These are phyloP conservation scores for Halictus ligatus DNA, from an alignment of 2,888 invertebrate species.

Conservation along the genomic window DNA sequence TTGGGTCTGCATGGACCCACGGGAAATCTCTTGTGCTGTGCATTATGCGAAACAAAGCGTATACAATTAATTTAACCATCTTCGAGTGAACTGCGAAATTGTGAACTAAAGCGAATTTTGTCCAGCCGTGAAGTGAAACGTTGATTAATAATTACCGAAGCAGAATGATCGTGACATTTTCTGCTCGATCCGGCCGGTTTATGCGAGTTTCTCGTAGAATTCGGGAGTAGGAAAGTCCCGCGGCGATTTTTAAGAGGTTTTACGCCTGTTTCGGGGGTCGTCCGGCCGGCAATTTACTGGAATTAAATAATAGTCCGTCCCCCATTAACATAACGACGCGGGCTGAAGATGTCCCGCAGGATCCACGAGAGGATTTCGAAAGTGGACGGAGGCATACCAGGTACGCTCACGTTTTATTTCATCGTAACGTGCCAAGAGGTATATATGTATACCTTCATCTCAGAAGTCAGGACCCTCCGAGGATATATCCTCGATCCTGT, in stretches of 20 bases:
- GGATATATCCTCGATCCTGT: conserved; percentile 69
- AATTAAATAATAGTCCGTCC: conserved; percentile 74
- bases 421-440: conserved; percentile 74
- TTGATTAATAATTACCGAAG: background rate
- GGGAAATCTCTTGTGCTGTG: too few relatives aligned
- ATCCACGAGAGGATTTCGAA: conserved; percentile 57
- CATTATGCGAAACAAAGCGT: background rate
- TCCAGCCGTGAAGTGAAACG: background rate
- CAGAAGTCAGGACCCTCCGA: conserved; percentile 65
- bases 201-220: conserved; percentile 63
- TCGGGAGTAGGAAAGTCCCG: conserved; percentile 50
- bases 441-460: conserved; percentile 66
- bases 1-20: too few relatives aligned
- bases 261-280: conserved; percentile 68
- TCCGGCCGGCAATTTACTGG: conserved; percentile 68
- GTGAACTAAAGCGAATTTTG: too few relatives aligned
- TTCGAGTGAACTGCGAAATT: too few relatives aligned
- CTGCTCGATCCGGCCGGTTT: conserved; percentile 37
- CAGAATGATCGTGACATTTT: conserved; percentile 27
- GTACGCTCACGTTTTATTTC: conserved; percentile 74
- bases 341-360: conserved; percentile 64
- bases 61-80: background rate
- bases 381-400: conserved; percentile 68
- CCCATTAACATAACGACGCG: conserved; percentile 71
- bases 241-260: conserved; percentile 69